Base-by-base conservation (phyloP, 2,888 invertebrate species). In the Melanotus villosus region DNA sequence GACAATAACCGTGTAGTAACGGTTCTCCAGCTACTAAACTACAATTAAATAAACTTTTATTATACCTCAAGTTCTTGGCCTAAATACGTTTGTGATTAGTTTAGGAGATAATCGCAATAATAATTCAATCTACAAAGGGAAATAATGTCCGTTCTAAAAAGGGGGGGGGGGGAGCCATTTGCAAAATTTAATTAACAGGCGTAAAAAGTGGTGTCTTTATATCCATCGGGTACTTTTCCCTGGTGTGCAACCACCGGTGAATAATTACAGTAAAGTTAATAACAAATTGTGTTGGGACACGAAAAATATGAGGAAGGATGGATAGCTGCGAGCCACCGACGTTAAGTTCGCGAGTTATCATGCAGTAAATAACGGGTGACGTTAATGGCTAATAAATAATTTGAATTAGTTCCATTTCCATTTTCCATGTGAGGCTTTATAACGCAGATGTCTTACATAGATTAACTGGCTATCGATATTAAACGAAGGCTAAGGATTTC, bases 371-470 rank as follows among this genome's bases (percentile, higher is more conserved):
- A 62, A 54, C 21, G 38, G 38, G 58, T n/a, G 77, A 77, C 77
- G 58, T 76, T 77, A 76, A 77, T 75, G 74, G 74, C 63, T 62
- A 69, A 77, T 77, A 77, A 76, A 77, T 76, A 77, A 77, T 76
- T 75, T 73, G 75, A 76, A 76, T 77, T 77, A 71, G 75, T 76
- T 76, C 74, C 75, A 74, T 76, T 76, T 76, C 70, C 73, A 74
- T 75, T 76, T 73, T 71, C 73, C 75, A 74, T 71, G 72, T 73
- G 71, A 66, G 73, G 71, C 70, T 73, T 70, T 76, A 75, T 70
- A 72, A 64, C 70, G 65, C 67, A 58, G 74, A 74, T 76, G 75
- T 75, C 76, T 73, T 72, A 75, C 72, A 75, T 74, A 76, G 76
- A 75, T 74, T 75, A 75, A 71, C 45, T 52, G 57, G 67, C 63